Percentiles rank a stretch among this genome's conserved stretches.
Conservation (phyloP, 2,113 vertebrate species). For the Spermophilus dauricus region DNA sequence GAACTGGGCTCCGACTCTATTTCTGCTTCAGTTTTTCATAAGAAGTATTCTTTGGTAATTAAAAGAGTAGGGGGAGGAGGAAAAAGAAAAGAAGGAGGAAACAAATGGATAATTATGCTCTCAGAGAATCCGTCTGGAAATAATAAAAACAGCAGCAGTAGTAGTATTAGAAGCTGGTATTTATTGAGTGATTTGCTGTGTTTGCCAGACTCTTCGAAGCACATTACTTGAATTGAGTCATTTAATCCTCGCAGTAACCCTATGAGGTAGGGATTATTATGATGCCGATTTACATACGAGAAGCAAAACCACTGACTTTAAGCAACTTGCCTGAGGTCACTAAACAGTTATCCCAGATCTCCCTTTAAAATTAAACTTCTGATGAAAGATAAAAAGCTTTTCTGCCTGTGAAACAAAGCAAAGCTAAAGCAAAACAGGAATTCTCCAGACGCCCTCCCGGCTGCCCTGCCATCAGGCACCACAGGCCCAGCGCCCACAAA, state of each 20-base stretch:
- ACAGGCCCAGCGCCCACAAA: not conserved
- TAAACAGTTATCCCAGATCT: constrained; percentile 21
- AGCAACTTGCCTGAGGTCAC: constrained; percentile 44
- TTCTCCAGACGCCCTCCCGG: not conserved
- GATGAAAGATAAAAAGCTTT: constrained; percentile 38
- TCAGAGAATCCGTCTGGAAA: constrained; percentile 32
- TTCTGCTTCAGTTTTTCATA: not conserved
- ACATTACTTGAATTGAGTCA: not conserved
- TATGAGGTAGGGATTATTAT: not conserved
- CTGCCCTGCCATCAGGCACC: not conserved
- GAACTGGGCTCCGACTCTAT: not conserved
- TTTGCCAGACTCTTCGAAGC: constrained; percentile 21
- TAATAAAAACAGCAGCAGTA: not conserved
- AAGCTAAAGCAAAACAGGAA: not conserved
- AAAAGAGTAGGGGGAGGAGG: not conserved
- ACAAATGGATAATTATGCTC: not conserved
- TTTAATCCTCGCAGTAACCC: not conserved
- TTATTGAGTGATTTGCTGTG: constrained; percentile 42
- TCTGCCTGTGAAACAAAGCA: not conserved
- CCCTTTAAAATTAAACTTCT: constrained; percentile 59
- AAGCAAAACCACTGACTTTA: constrained; percentile 29
- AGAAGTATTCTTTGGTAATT: constrained; percentile 6
- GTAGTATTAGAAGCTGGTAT: not conserved
- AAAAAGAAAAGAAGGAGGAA: not conserved
- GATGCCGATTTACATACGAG: not conserved